Evolutionary conservation across 2,888 invertebrate species (phyloP).

Genomic region (Drosophila kanekoi): DNA sequence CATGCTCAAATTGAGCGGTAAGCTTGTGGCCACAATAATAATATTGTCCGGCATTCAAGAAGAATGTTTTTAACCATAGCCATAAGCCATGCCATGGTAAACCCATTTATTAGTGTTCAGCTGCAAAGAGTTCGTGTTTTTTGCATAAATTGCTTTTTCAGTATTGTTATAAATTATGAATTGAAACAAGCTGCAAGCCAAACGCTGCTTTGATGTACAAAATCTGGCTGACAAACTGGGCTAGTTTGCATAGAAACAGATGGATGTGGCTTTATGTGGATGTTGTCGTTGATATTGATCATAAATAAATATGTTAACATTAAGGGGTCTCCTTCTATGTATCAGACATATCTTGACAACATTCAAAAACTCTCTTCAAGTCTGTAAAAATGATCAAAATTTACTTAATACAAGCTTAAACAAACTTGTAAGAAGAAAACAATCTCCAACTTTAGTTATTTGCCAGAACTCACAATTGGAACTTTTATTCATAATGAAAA

Average conservation of each 20-base stretch:
- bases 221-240: not conserved
- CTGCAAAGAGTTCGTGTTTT: conserved; percentile 1
- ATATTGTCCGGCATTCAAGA: conserved; percentile 38
- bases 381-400: too few species aligned
- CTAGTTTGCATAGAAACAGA: too few species aligned
- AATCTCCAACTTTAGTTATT: not conserved
- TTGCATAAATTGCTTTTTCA: conserved; percentile 2
- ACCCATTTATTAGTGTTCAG: conserved; percentile 7
- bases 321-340: too few species aligned
- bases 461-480: not conserved
- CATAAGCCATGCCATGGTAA: conserved; percentile 16
- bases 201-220: not conserved
- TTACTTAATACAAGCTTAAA: too few species aligned
- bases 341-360: too few species aligned
- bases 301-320: too few species aligned
- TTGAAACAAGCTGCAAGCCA: not conserved
- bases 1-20: conserved; percentile 68
- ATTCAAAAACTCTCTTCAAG: too few species aligned
- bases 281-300: too few species aligned
- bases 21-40: conserved; percentile 55
- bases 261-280: too few species aligned
- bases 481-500: not conserved
- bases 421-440: too few species aligned
- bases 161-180: conserved; percentile 8
- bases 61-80: conserved; percentile 23